A percentile compares a stretch with the other conserved stretches of the same genome.
Evolutionary conservation across 2,797 vertebrate genomes (phyloP).

Genomic region (Trachops cirrhosus): DNA sequence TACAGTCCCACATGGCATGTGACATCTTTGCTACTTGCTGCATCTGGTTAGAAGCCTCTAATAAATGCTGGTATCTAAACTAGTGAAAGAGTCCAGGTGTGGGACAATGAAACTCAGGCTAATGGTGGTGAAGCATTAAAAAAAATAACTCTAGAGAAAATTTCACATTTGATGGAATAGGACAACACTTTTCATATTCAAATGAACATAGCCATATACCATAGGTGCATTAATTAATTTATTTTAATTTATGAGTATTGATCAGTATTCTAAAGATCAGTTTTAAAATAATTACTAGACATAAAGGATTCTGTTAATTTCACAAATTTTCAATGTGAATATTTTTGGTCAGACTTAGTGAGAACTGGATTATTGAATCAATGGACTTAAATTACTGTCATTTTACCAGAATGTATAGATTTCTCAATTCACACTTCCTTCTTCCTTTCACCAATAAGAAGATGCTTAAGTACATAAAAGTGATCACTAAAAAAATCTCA

Average conservation of each 20-base stretch:
- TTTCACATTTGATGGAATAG: slow-evolving; percentile 14
- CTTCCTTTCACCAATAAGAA: not conserved
- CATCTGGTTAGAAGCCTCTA: slow-evolving; percentile 55
- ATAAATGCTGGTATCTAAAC: slow-evolving; percentile 28
- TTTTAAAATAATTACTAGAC: slow-evolving; percentile 7
- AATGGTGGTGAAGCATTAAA: slow-evolving; percentile 31
- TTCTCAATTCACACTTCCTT: not conserved
- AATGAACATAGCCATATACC: not conserved
- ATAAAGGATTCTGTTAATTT: not conserved
- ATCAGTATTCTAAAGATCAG: slow-evolving; percentile 30
- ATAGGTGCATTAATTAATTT: not conserved
- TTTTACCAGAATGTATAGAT: not conserved
- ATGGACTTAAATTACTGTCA: not conserved
- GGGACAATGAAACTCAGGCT: slow-evolving; percentile 32
- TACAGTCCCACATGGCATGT: slow-evolving; percentile 36
- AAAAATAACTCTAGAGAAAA: slow-evolving; percentile 16
- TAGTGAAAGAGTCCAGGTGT: slow-evolving; percentile 55
- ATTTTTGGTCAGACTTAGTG: not conserved
- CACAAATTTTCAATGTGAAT: not conserved
- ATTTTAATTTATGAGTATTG: not conserved
- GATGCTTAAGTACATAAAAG: not conserved
- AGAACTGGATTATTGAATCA: not conserved
- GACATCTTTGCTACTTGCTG: slow-evolving; percentile 61
- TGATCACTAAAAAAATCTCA: not conserved
- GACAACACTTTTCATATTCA: slow-evolving; percentile 30